Base-by-base conservation (phyloP, 2,797 vertebrate species). In the Pelochelys cantorii region DNA sequence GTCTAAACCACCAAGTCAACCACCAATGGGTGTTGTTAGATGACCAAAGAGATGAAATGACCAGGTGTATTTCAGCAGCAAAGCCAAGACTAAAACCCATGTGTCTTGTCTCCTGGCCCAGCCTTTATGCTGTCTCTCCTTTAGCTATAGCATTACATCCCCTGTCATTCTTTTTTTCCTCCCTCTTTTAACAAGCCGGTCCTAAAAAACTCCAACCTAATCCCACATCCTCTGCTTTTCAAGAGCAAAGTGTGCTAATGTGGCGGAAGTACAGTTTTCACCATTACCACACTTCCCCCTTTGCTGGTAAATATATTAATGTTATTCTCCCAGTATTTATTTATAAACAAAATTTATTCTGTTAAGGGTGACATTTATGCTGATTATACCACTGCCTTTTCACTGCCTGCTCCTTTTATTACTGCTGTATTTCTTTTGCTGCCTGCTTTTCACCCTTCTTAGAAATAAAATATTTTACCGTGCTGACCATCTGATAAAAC, bases 391-490 rank as follows among this genome's bases (percentile, higher is more conserved):
- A 94, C 93, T 94, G 78, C 25, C 81, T 97, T 97, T 97, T 97
- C 93, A 88, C 80, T 87, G 90, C 82, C 90, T 93, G 11, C 83
- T 87, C 57, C 60, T 97, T 97, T 97, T 97, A 97, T 94, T 95
- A 83, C 37, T 89, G 91, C 78, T 89, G 79, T 97, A 94, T 97
- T 94, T 97, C 92, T 97, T 97, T 93, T 85, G 12, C 89, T 91
- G 85, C 89, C 80, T 95, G 84, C 85, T 93, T 78, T 96, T 96
- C 90, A 89, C 87, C 91, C 81, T 89, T 97, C 91, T 95, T 86
- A 95, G 84, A 97, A 97, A 90, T 94, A 95, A 96, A 97, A 97
- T 97, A 97, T 96, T 96, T 97, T 97, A 97, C 88, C 88, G 86
- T 89, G 92, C 83, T 97, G 95, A 94, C 90, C 91, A 97, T 95